Conservation (phyloP, 2,888 invertebrate genomes). For the Mycogona germanica region DNA sequence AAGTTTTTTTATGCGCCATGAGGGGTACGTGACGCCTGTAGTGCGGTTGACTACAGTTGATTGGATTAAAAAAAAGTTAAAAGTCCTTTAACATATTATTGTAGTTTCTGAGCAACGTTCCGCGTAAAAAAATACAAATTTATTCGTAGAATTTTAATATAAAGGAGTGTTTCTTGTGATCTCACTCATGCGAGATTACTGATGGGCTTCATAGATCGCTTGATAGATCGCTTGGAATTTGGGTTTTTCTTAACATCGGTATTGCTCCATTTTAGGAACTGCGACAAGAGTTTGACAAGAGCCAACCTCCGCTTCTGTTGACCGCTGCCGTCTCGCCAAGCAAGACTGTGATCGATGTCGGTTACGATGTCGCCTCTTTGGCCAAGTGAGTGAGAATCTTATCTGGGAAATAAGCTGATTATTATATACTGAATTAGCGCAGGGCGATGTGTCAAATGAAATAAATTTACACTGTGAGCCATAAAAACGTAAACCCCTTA, state of each 20-base stretch:
- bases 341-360: slow-evolving; percentile 74
- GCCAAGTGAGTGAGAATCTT: slow-evolving; percentile 23
- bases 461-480: too few species aligned
- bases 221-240: too few species aligned
- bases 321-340: slow-evolving; percentile 80
- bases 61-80: neutral
- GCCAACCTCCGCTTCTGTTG: slow-evolving; percentile 53
- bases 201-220: neutral
- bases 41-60: neutral
- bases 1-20: too few species aligned
- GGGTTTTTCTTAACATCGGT: neutral
- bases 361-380: slow-evolving; percentile 54
- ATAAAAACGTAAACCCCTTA: too few species aligned
- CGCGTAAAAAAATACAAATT: neutral
- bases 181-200: neutral
- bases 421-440: neutral
- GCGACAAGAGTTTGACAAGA: slow-evolving; percentile 46
- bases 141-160: too few species aligned
- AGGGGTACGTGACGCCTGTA: too few species aligned
- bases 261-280: slow-evolving; percentile 45
- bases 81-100: too few species aligned
- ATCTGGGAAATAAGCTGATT: neutral
- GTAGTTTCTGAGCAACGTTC: too few species aligned
- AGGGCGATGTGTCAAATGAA: too few species aligned
- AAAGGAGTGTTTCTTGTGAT: too few species aligned